phyloP scores from a whole-genome alignment of 2,797 vertebrate species.

The Hydrolagus colliei region DNA sequence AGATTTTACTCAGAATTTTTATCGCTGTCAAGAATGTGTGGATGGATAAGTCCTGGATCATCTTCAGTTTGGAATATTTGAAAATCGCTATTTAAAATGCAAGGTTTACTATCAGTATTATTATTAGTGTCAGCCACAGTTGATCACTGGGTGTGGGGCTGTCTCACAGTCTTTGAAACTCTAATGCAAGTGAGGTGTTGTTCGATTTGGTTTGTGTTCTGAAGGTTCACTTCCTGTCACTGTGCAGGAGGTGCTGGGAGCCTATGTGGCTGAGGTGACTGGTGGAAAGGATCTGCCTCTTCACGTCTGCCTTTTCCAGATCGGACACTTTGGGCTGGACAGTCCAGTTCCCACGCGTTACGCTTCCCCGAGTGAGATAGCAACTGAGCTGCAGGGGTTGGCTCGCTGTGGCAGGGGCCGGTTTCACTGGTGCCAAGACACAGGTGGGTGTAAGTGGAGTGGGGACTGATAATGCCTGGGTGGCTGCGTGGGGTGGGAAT shows the following conservation, averaged over 20 bases:
- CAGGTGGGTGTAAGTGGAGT: conserved; percentile 46
- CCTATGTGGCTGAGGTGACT: conserved; percentile 56
- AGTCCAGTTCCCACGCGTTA: conserved; percentile 40
- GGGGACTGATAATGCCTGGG: too few relatives aligned
- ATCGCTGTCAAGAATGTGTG: too few relatives aligned
- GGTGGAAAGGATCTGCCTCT: conserved; percentile 51
- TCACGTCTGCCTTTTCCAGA: conserved; percentile 61
- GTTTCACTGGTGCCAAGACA: conserved; percentile 71
- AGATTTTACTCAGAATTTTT: too few relatives aligned
- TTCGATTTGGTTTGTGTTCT: background rate
- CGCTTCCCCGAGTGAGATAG: conserved; percentile 44
- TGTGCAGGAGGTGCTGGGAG: conserved; percentile 48
- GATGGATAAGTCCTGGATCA: too few relatives aligned
- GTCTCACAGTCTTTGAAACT: background rate
- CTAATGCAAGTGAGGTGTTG: background rate
- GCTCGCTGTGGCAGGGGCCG: conserved; percentile 50
- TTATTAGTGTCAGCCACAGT: too few relatives aligned
- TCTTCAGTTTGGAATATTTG: too few relatives aligned
- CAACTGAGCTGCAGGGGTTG: conserved; percentile 45
- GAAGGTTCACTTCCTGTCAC: background rate
- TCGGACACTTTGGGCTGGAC: background rate
- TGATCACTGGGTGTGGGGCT: background rate
- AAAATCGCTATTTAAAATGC: too few relatives aligned
- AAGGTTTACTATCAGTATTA: too few relatives aligned
- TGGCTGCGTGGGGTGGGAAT: too few relatives aligned